These are phyloP conservation scores for Ailurus styani DNA, from an alignment of 2,113 vertebrate species.

Conservation along the genomic window DNA sequence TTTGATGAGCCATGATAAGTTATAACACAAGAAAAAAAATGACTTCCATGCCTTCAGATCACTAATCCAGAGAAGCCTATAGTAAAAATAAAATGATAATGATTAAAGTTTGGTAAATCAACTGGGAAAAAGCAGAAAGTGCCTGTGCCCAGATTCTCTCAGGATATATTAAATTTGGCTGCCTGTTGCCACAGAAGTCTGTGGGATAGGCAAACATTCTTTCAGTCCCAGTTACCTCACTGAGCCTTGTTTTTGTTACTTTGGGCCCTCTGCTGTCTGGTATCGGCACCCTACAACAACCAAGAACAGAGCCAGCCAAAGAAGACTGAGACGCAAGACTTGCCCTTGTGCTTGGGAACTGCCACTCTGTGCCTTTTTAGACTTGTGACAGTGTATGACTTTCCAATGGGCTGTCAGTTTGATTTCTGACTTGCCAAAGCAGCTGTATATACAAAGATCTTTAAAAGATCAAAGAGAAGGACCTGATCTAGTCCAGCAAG, in stretches of 20 bases:
- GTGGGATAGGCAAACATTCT: constrained; percentile 56
- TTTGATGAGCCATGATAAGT: neutral
- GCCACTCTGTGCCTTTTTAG: constrained; percentile 70
- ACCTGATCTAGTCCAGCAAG: constrained; percentile 11
- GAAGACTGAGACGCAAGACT: constrained; percentile 55
- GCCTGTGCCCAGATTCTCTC: constrained; percentile 30
- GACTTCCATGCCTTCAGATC: neutral
- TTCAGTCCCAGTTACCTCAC: constrained; percentile 72
- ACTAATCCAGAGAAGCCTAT: constrained; percentile 17
- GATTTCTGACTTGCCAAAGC: constrained; percentile 61
- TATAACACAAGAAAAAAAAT: neutral
- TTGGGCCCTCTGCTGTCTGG: constrained; percentile 67
- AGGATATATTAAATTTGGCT: constrained; percentile 58
- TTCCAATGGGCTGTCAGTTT: constrained; percentile 71
- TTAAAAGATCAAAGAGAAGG: constrained; percentile 52
- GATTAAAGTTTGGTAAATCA: constrained; percentile 6
- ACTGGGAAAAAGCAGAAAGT: constrained; percentile 5
- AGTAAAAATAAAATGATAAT: neutral
- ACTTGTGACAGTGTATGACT: constrained; percentile 42
- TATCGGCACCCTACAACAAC: constrained; percentile 27
- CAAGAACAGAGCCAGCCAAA: constrained; percentile 52
- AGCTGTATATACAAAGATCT: constrained; percentile 61
- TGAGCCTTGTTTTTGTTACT: constrained; percentile 56
- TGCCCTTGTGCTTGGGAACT: constrained; percentile 68
- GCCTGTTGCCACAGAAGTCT: constrained; percentile 57